These are phyloP conservation scores for Eubucco bourcierii DNA, from an alignment of 2,113 vertebrate species.

Conservation along the genomic window DNA sequence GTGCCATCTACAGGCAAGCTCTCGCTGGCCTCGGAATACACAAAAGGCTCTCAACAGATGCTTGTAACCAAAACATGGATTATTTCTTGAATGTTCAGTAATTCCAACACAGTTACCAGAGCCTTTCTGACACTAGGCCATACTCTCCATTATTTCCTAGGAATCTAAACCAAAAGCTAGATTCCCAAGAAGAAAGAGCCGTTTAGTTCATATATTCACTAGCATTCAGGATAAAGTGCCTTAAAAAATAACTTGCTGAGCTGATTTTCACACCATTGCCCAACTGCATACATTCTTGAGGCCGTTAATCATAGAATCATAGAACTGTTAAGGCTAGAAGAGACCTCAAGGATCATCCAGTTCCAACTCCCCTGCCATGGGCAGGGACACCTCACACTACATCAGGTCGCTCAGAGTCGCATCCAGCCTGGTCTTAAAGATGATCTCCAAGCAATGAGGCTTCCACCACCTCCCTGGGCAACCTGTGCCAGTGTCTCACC, in stretches of 20 bases:
- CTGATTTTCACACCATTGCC: background rate
- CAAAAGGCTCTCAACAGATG: fast-evolving
- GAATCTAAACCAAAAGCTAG: background rate
- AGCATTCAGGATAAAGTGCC: background rate
- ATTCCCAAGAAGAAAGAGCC: background rate
- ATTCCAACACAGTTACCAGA: background rate
- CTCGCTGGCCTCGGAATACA: background rate
- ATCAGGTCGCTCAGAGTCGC: no score
- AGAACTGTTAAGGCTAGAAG: no score
- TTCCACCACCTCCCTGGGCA: no score
- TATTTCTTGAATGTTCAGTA: background rate
- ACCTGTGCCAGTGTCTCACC: no score
- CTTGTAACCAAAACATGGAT: background rate
- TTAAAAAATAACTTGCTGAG: background rate
- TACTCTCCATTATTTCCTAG: background rate
- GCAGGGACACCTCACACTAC: no score
- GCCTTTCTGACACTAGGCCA: background rate
- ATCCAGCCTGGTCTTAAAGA: no score
- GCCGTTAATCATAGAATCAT: no score
- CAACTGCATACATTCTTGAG: background rate
- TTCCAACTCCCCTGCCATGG: no score
- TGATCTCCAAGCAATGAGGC: no score
- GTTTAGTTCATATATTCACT: background rate
- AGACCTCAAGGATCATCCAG: no score
- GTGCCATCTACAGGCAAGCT: conserved; percentile 62